Evolutionary conservation across 2,113 vertebrate genomes (phyloP).

Genomic region (Dicerorhinus sumatrensis): DNA sequence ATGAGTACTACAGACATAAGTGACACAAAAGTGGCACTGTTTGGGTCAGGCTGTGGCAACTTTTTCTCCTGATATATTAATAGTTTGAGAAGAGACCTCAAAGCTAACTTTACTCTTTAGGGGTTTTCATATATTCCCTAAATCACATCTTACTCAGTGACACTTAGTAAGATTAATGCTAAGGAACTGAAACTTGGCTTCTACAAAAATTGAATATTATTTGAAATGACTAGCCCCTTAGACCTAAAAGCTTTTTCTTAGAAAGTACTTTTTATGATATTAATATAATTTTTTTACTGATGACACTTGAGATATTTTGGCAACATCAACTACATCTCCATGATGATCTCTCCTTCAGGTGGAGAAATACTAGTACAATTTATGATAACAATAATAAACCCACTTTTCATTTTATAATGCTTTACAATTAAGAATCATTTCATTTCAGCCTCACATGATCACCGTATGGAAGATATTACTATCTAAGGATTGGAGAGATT

Average conservation of each 20-base stretch:
- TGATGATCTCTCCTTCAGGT: background rate
- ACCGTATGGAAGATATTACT: background rate
- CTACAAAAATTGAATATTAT: constrained; percentile 52
- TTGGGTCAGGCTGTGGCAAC: background rate
- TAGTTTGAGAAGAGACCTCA: background rate
- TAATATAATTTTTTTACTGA: constrained; percentile 22
- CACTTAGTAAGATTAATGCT: constrained; percentile 45
- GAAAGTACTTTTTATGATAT: constrained; percentile 46
- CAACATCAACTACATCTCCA: background rate
- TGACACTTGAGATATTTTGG: background rate
- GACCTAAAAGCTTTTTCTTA: constrained; percentile 15
- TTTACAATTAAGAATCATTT: background rate
- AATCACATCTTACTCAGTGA: background rate
- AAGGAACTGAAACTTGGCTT: constrained; percentile 10
- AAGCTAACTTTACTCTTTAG: background rate
- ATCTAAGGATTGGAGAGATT: background rate
- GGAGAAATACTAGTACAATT: background rate
- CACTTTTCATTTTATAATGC: background rate
- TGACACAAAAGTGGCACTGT: background rate
- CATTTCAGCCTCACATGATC: background rate
- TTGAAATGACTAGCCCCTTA: constrained; percentile 41
- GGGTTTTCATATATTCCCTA: background rate
- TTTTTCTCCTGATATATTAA: background rate
- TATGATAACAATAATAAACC: background rate
- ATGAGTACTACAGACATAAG: background rate